Evolutionary conservation across 1,140 invertebrate genomes (phyloP).

Genomic region (Thaumatotibia leucotreta): DNA sequence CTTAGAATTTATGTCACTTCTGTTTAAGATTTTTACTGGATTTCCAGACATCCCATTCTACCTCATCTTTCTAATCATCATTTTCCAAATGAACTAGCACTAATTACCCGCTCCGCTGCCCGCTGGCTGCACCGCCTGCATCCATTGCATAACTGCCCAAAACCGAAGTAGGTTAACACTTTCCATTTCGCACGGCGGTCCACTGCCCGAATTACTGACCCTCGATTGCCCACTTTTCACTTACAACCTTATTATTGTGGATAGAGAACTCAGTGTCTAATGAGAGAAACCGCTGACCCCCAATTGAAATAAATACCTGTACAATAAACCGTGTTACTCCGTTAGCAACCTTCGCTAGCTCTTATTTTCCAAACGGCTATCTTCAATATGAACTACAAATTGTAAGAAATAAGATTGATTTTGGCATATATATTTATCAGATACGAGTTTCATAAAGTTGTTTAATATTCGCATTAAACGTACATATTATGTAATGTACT

Average conservation of each 20-base stretch:
- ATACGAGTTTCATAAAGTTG: background rate
- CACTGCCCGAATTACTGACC: conserved; percentile 41
- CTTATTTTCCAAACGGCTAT: background rate
- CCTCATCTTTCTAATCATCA: background rate
- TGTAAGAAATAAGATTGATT: background rate
- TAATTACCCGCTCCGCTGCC: background rate
- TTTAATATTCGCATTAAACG: background rate
- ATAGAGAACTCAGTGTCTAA: background rate
- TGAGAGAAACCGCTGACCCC: background rate
- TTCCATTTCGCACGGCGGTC: conserved; percentile 47
- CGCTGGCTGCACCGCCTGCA: conserved; percentile 31
- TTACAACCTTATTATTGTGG: background rate
- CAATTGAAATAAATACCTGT: background rate
- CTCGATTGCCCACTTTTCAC: conserved; percentile 13
- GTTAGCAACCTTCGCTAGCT: background rate
- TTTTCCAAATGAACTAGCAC: background rate
- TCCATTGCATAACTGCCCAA: conserved; percentile 44
- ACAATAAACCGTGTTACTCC: background rate
- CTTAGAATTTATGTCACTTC: too few species aligned
- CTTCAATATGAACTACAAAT: background rate
- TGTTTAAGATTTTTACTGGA: too few species aligned
- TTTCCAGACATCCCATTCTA: too few species aligned
- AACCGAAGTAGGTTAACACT: conserved; percentile 50
- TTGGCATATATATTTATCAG: background rate
- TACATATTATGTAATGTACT: background rate